Conservation (phyloP, 2,113 vertebrate species). For the Cacatua alba region DNA sequence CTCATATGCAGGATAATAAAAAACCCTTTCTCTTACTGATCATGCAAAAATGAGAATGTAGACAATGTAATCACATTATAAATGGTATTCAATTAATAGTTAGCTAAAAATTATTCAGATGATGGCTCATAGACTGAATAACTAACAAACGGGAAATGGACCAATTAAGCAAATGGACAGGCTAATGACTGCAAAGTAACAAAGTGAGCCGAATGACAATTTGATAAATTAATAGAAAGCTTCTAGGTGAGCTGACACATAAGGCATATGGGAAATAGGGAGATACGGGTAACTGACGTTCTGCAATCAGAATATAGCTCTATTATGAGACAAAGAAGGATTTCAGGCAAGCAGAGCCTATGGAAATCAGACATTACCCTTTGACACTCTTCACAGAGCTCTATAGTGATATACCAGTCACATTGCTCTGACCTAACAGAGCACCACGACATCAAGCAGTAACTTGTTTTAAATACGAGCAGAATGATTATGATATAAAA, state of each 20-base stretch:
- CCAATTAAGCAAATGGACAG: constrained; percentile 6
- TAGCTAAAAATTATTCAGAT: constrained; percentile 43
- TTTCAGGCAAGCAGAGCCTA: neutral
- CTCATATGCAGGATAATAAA: neutral
- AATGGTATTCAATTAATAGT: constrained; percentile 28
- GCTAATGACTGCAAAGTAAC: neutral
- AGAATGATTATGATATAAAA: neutral
- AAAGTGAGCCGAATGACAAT: neutral
- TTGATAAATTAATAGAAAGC: neutral
- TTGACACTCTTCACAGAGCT: neutral
- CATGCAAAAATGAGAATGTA: neutral
- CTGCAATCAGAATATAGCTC: neutral
- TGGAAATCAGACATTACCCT: neutral
- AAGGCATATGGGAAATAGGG: neutral
- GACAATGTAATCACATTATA: neutral
- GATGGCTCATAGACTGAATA: neutral
- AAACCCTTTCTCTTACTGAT: neutral
- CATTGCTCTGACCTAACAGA: neutral
- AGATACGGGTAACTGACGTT: neutral
- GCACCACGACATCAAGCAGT: neutral
- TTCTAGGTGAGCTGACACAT: neutral
- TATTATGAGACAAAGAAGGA: neutral
- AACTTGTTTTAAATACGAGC: neutral
- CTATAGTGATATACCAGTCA: neutral
- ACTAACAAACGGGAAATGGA: neutral